Base-by-base conservation (phyloP, 2,888 invertebrate species). In the Caenorhabditis wallacei region DNA sequence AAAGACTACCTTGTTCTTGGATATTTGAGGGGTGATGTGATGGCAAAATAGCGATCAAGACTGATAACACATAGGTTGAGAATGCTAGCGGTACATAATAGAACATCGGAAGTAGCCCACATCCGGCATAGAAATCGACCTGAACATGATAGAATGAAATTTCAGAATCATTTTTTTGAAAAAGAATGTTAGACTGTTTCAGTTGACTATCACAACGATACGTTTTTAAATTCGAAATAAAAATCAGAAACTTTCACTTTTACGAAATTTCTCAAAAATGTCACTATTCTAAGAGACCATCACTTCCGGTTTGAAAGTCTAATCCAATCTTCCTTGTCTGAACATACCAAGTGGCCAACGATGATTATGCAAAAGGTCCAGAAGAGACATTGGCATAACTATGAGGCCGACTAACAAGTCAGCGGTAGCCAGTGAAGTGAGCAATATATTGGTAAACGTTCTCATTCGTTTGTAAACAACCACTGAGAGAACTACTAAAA, bases 11-110 rank as follows among this genome's bases (percentile, higher is more conserved):
- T 90, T 40, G 91, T 91, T 82, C 91, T 78, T 16, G 91, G 89
- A 80, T 93, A 92, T 74, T 90, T 89, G 26, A 92, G 88, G 43
- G 92, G 92, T 57, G 88, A 88, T 51, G 92, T 92, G 53, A 92
- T 93, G 68, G 92, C 91, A 88, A 92, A 91, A 84, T 93, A 92
- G 48, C 92, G 89, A 84, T 92, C 92, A 16, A 92, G 85, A 26
- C 90, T 90, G 68, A 92, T 92, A 26, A 92, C 89, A 82, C 92
- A 92, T 11, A 92, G 86, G 76, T 92, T 92, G 30, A 92, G 86
- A 43, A 92, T 92, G 37, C 91, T 91, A 0, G 92, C 92, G 1
- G 92, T 92, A 80, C 92, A 92, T 18, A 92, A 80, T 4, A 92
- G 87, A 26, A 92, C 92, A 80, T 92, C 92, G 8, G 89, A 86